Base-by-base conservation (phyloP, 2,113 vertebrate species). In the Hymenochirus boettgeri region DNA sequence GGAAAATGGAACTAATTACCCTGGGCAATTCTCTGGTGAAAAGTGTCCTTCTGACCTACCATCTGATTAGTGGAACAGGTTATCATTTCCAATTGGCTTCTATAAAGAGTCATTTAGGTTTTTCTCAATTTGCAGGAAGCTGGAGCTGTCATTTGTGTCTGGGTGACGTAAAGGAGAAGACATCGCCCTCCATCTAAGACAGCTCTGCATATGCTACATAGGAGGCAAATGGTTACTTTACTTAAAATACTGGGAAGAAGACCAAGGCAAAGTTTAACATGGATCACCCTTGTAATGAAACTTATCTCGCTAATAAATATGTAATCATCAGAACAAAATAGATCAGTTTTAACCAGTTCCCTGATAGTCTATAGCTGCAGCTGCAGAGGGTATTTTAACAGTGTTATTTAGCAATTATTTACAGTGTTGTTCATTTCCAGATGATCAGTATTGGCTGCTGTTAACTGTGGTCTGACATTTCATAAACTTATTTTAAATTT, bases 71-170 rank as follows among this genome's bases (percentile, higher is more conserved):
- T n/a, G n/a, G n/a, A n/a, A n/a, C n/a, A n/a, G n/a, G n/a, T n/a
- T n/a, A n/a, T n/a, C n/a, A n/a, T n/a, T n/a, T n/a, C n/a, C n/a
- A n/a, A n/a, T n/a, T n/a, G n/a, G n/a, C n/a, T n/a, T n/a, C n/a
- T n/a, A n/a, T n/a, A n/a, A n/a, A n/a, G n/a, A n/a, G n/a, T n/a
- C n/a, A n/a, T 31, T 10, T 31, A 6, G 29, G 5, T 31, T 48
- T 23, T 27, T 12, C 23, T 79, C 78, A 33, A 53, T 73, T 77
- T 80, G 6, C 73, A 99, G 95, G 95, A 73, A 99, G 95, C 80
- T 99, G 96, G 96, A 99, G 96, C 77, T 99, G 95, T 79, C 95
- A 96, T 72, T 83, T 99, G 79, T 99, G 95, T 86, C 86, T 93
- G 80, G 89, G 95, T 76, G 83, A 95, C 70, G 87, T 98, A 78